A percentile compares a stretch with the other conserved stretches of the same genome.
Conservation (phyloP, 1,140 invertebrate species). For the Drosophila seguyi region DNA sequence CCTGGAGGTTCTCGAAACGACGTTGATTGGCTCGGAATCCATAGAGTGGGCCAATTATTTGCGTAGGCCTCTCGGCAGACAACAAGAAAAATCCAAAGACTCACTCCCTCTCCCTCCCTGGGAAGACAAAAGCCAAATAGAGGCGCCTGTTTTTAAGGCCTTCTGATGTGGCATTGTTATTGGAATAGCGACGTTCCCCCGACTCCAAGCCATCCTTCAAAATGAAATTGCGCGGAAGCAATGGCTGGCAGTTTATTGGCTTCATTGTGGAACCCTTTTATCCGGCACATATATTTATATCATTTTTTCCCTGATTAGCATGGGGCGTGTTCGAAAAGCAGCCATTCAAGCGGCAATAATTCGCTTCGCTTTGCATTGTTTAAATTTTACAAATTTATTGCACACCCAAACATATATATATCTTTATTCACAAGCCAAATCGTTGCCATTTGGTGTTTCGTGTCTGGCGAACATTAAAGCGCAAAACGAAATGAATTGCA, state of each 20-base stretch:
- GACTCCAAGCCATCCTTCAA: conserved; percentile 43
- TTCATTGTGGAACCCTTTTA: conserved; percentile 73
- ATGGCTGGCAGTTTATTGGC: conserved; percentile 76
- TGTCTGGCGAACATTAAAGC: conserved; percentile 66
- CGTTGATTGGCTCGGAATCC: conserved; percentile 39
- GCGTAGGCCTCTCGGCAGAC: conserved; percentile 40
- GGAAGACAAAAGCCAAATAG: conserved; percentile 31
- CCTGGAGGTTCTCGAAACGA: conserved; percentile 44
- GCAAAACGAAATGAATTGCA: conserved; percentile 56
- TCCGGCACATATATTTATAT: conserved; percentile 42
- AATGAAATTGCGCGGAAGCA: conserved; percentile 79
- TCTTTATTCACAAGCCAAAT: conserved; percentile 42
- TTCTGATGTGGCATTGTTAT: conserved; percentile 76
- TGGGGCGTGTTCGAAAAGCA: conserved; percentile 63
- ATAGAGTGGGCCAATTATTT: conserved; percentile 51
- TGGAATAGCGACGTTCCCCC: conserved; percentile 56
- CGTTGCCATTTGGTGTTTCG: conserved; percentile 46
- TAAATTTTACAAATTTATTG: conserved; percentile 76
- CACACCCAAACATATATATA: conserved; percentile 29
- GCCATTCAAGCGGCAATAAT: conserved; percentile 76
- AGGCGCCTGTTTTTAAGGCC: conserved; percentile 19
- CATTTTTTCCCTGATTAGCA: conserved; percentile 64
- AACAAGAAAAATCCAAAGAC: conserved; percentile 24
- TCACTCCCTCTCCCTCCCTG: conserved; percentile 3
- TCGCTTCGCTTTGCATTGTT: conserved; percentile 73